Conservation (phyloP, 2,888 invertebrate genomes). For the Heteropelma amictum region DNA sequence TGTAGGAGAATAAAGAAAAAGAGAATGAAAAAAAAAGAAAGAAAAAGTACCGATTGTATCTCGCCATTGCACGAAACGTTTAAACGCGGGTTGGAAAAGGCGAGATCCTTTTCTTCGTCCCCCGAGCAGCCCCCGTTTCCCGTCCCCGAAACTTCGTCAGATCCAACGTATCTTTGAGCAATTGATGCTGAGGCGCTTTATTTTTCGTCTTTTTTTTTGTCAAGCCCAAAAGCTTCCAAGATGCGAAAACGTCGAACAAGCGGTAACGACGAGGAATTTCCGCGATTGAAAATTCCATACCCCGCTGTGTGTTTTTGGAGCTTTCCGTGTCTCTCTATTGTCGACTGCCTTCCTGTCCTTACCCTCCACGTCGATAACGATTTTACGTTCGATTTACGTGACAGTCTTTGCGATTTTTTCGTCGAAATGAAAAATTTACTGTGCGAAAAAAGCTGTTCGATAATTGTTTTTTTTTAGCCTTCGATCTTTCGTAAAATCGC, state of each 20-base stretch:
- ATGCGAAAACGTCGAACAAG: background rate
- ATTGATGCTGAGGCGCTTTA: slow-evolving; percentile 5
- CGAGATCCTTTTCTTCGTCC: background rate
- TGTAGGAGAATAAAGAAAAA: background rate
- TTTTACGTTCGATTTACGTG: slow-evolving; percentile 20
- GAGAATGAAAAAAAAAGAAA: background rate
- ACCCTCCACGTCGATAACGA: background rate
- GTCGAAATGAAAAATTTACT: background rate
- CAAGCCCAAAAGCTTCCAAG: slow-evolving; percentile 3
- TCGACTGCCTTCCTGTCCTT: slow-evolving; percentile 2
- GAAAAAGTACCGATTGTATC: background rate
- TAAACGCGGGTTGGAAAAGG: background rate
- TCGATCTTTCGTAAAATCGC: slow-evolving; percentile 52
- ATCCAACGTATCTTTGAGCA: background rate
- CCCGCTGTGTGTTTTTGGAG: slow-evolving; percentile 55
- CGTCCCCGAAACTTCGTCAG: background rate
- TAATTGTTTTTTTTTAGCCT: slow-evolving; percentile 27
- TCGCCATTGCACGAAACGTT: slow-evolving; percentile 6
- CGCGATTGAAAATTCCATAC: slow-evolving; percentile 50
- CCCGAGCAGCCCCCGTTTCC: background rate
- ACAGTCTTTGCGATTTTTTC: slow-evolving; percentile 15
- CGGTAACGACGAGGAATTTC: slow-evolving; percentile 34
- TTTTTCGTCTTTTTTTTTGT: too few relatives aligned
- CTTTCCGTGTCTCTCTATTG: slow-evolving; percentile 49
- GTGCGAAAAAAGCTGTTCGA: background rate